A percentile compares a stretch with the other conserved stretches of the same genome.
phyloP scores from a whole-genome alignment of 2,113 vertebrate genomes.

The Dermatemys mawii region DNA sequence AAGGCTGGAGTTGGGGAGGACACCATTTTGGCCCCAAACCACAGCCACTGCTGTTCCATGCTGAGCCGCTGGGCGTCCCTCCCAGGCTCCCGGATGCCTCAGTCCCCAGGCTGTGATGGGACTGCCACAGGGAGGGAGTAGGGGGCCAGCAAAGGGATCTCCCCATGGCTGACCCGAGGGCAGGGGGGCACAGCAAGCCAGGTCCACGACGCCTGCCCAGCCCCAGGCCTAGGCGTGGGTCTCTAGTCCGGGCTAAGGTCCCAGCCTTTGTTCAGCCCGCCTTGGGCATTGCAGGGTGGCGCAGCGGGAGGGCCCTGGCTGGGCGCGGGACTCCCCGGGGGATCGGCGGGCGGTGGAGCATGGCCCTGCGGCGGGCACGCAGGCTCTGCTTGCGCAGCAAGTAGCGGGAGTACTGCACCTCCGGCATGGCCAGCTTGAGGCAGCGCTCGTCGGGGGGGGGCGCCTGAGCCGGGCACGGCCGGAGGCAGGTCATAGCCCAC shows the following conservation, averaged over 20 bases:
- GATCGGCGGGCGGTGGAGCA: not conserved
- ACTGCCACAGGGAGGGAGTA: too few species aligned
- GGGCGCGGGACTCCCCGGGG: not conserved
- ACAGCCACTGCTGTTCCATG: not conserved
- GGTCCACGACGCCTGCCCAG: not conserved
- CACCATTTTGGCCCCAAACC: not conserved
- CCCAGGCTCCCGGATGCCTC: not conserved
- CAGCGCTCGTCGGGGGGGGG: slow-evolving; percentile 76
- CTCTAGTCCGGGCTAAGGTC: not conserved
- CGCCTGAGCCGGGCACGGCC: slow-evolving; percentile 2
- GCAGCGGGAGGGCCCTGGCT: not conserved
- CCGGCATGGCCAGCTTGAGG: slow-evolving; percentile 87
- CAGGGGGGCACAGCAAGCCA: not conserved
- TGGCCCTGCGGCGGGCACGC: slow-evolving; percentile 55
- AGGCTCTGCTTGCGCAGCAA: slow-evolving; percentile 82
- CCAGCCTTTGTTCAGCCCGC: not conserved
- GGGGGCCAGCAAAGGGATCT: not conserved
- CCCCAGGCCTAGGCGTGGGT: not conserved
- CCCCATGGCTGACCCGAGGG: not conserved
- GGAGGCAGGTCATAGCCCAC: slow-evolving; percentile 87
- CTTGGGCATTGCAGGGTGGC: not conserved
- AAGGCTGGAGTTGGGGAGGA: not conserved
- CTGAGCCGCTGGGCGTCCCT: not conserved
- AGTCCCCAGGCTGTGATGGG: not conserved
- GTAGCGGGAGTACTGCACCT: slow-evolving; percentile 83